A percentile compares a stretch with the other conserved stretches of the same genome.
Evolutionary conservation across 1,140 invertebrate genomes (phyloP).

Genomic region (Maconellicoccus hirsutus): DNA sequence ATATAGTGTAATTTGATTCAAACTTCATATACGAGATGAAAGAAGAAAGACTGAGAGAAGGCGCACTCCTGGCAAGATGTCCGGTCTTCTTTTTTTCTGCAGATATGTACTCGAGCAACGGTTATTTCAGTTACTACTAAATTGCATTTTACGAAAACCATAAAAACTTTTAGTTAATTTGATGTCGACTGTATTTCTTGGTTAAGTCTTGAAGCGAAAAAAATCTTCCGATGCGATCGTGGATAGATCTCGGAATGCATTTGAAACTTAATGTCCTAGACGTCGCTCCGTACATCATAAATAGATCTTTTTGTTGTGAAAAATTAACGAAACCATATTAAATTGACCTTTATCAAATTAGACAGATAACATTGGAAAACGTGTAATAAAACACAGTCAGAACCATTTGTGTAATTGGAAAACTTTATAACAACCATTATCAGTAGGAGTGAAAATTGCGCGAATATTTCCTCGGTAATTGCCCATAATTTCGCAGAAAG

Average conservation of each 20-base stretch:
- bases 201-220: background rate
- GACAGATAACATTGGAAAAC: slow-evolving; percentile 14
- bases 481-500: slow-evolving; percentile 12
- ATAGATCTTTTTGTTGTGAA: no score
- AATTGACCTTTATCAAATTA: slow-evolving; percentile 11
- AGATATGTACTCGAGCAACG: background rate
- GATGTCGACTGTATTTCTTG: background rate
- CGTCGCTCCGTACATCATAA: no score
- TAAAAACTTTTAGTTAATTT: slow-evolving; percentile 21
- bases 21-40: slow-evolving; percentile 11
- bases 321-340: background rate
- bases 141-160: slow-evolving; percentile 1
- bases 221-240: background rate
- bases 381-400: slow-evolving; percentile 21
- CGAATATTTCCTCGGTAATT: slow-evolving; percentile 18
- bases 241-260: no score
- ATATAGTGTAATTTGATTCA: slow-evolving; percentile 22
- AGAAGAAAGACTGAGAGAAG: slow-evolving; percentile 15
- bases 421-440: slow-evolving; percentile 22
- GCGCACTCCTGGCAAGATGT: background rate
- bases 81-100: background rate
- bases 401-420: slow-evolving; percentile 17
- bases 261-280: no score
- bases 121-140: slow-evolving; percentile 19
- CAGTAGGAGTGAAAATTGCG: slow-evolving; percentile 18